Base-by-base conservation (phyloP, 2,888 invertebrate genomes). In the Drosophila nigritarsus region DNA sequence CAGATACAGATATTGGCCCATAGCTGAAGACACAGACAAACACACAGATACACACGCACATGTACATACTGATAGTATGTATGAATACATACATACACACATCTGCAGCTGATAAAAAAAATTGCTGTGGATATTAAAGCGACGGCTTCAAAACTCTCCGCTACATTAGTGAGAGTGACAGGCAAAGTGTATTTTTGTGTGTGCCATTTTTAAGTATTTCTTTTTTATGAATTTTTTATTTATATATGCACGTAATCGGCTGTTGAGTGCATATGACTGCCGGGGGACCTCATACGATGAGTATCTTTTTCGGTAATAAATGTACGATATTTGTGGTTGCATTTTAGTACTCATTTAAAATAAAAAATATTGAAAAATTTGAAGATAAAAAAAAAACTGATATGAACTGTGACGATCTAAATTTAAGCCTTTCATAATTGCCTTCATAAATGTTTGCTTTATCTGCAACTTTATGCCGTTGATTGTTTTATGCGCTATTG, bases 201-300 rank as follows among this genome's bases (percentile, higher is more conserved):
- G 51, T 50, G 70, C 42, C 70, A 60, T 59, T 82, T 75, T 63
- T 27, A 63, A 74, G 51, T 61, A 55, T 34, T 36, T 32, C 49
- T 42, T 30, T 63, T 71, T 72, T 68, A 80, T 83, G 73, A 69
- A 82, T 82, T 69, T 86, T 83, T 80, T 73, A 84, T 78, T 74
- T 63, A 73, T 79, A 73, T 64, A 60, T 71, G 51, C 27, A 59
- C 54, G 75, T 72, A 78, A 87, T 78, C 72, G 75, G 40, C 71
- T 72, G 67, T 70, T 85, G 80, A 85, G 80, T 74, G 67, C 87
- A 82, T 72, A 79, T 61, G 72, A 65, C 83, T 69, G 70, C 60
- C 61, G 13, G n/a, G 85, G 72, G 87, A 84, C 45, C 24, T 51
- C 32, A 48, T 60, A 60, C 38, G 38, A 36, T 50, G 32, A 24